Evolutionary conservation across 1,140 invertebrate species (phyloP), one percentile per base, ranked within the genome.

Genomic region (Stratiolaelaps scimitus): DNA sequence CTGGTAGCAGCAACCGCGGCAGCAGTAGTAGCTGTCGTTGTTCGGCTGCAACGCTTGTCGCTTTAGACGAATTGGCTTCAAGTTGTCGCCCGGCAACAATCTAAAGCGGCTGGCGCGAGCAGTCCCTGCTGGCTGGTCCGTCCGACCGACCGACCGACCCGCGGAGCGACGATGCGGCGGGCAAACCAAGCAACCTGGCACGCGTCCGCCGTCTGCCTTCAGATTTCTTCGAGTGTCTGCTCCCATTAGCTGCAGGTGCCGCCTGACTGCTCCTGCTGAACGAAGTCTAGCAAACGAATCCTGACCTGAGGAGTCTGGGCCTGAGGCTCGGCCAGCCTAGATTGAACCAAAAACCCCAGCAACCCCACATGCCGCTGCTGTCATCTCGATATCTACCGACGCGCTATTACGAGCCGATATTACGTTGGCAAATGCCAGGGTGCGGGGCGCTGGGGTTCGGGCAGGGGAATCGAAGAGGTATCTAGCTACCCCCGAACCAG

Each of bases 171-270:
- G 15, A 15, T 4, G 19, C 5, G 47, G 47, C 47, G 28, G 47
- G 47, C 47, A 19, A 48, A 28, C 53, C 15, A 60, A 60, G 15
- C 53, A 60, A 34, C 26, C 34, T 23, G 53, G 53, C 53, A 60
- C 53, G 53, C 53, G 53, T 23, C 53, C 53, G 23, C 53, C 53
- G 53, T 60, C 53, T 40, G 34, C 34, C 34, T 40, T 40, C 34
- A 40, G 34, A 40, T 40, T 40, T 40, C 34, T 40, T 40, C 34
- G 4, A 4, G 34, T 40, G 34, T n/a, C n/a, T 60, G 53, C 53
- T 60, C 53, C 53, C 53, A 60, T 60, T 60, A 60, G 34, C 53
- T 60, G 34, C 53, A 60, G 53, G 53, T 60, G 53, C 53, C 53
- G 53, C 23, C 53, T 34, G 34, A 34, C 28, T 48, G n/a, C n/a